Conservation (phyloP, 2,797 vertebrate genomes). For the Poeciliopsis turneri region DNA sequence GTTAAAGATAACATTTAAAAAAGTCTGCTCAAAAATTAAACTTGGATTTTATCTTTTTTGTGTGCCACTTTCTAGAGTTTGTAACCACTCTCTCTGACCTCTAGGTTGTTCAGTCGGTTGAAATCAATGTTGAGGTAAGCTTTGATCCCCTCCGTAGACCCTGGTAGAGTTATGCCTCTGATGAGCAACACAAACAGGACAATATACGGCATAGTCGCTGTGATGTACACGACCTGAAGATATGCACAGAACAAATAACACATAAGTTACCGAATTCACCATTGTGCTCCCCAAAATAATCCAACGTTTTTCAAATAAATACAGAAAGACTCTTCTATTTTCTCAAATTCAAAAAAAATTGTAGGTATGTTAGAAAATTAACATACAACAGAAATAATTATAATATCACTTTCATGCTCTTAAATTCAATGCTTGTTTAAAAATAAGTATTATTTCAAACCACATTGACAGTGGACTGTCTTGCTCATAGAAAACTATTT, state of each 20-base stretch:
- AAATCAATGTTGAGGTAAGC: conserved; percentile 96
- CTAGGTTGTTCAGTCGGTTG: conserved; percentile 89
- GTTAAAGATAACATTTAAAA: background rate
- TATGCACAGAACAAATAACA: conserved; percentile 1
- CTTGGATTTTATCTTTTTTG: background rate
- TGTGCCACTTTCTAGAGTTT: background rate
- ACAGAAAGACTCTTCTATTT: background rate
- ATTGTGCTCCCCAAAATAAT: too few species aligned
- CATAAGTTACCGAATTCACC: background rate
- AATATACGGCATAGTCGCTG: conserved; percentile 96
- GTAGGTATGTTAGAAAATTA: background rate
- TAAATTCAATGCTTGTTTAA: background rate
- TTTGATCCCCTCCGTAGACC: conserved; percentile 90
- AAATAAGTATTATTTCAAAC: background rate
- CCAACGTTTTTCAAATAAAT: background rate
- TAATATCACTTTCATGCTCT: background rate
- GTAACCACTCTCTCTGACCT: conserved; percentile 77
- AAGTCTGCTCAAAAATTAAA: background rate
- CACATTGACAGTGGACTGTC: background rate
- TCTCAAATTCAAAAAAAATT: background rate
- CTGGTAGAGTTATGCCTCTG: conserved; percentile 92
- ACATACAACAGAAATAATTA: background rate
- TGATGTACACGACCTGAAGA: conserved; percentile 96
- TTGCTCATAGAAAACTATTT: background rate
- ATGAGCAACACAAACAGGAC: conserved; percentile 94